Percentiles rank a stretch among this genome's conserved stretches.
Evolutionary conservation across 2,797 vertebrate genomes (phyloP).

Genomic region (Amazona ochrocephala): DNA sequence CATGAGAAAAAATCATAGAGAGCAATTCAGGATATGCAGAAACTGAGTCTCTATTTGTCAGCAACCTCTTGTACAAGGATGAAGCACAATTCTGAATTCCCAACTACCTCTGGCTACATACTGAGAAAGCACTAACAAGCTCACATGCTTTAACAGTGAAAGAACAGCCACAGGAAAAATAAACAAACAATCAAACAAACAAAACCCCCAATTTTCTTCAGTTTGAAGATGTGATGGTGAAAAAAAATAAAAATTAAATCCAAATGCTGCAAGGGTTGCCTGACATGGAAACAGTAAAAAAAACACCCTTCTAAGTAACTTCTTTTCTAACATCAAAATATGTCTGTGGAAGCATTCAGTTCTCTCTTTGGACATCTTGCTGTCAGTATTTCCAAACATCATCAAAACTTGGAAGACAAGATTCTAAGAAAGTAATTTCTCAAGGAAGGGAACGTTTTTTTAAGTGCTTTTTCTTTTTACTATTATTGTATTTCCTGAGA

Average conservation of each 20-base stretch:
- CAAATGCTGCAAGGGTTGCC: background rate
- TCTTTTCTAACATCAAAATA: background rate
- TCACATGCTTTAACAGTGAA: background rate
- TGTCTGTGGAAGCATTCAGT: background rate
- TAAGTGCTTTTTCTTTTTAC: background rate
- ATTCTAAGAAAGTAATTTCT: background rate
- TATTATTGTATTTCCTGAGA: background rate
- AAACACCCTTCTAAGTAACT: background rate
- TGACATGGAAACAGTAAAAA: background rate
- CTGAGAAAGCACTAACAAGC: background rate
- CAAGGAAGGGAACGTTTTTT: background rate
- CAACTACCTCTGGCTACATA: background rate
- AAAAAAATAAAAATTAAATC: background rate
- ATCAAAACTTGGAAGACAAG: background rate
- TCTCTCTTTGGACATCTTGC: background rate
- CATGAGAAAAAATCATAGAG: background rate
- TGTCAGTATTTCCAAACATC: background rate
- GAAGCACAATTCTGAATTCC: background rate
- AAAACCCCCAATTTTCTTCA: background rate
- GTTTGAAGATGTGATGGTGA: background rate
- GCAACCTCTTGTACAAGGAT: background rate
- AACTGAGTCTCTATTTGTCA: background rate
- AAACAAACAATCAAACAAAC: too few species aligned
- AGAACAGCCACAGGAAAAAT: background rate
- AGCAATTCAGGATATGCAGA: background rate